Conservation (phyloP, 2,113 vertebrate species). For the Gorilla gorilla region DNA sequence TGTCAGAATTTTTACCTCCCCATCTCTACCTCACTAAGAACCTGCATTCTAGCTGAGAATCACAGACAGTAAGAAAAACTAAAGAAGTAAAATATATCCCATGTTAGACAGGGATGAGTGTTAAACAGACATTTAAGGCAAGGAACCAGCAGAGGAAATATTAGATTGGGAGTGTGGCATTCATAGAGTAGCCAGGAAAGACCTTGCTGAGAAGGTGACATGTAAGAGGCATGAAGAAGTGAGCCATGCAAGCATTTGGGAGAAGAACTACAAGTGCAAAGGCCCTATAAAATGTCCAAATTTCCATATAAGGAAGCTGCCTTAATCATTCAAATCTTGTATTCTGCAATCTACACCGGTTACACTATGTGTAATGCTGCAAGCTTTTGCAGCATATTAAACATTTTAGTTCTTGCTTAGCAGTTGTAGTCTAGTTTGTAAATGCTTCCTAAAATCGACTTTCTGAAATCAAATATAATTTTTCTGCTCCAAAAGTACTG, state of each 20-base stretch:
- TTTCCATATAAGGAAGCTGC: not conserved
- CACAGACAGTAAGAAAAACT: not conserved
- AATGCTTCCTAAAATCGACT: not conserved
- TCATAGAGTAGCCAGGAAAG: not conserved
- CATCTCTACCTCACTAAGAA: not conserved
- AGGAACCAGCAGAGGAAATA: not conserved
- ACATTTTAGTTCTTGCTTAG: constrained; percentile 12
- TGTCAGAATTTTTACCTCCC: not conserved
- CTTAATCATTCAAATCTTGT: not conserved
- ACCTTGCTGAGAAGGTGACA: not conserved
- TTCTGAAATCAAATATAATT: not conserved
- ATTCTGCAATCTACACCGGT: not conserved
- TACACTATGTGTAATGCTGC: not conserved
- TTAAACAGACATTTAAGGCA: not conserved
- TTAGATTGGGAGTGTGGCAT: not conserved
- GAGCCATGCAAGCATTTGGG: not conserved
- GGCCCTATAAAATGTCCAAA: not conserved
- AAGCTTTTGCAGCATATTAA: not conserved
- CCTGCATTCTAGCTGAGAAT: not conserved
- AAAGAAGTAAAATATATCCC: not conserved
- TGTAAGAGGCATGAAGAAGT: not conserved
- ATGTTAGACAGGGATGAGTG: not conserved
- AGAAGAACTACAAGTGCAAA: constrained; percentile 13
- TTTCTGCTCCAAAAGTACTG: not conserved
- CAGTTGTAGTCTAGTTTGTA: not conserved